Percentiles rank a stretch among this genome's conserved stretches.
These are phyloP conservation scores for Euura saliciscinereae DNA, from an alignment of 1,140 invertebrate species.

Conservation along the genomic window DNA sequence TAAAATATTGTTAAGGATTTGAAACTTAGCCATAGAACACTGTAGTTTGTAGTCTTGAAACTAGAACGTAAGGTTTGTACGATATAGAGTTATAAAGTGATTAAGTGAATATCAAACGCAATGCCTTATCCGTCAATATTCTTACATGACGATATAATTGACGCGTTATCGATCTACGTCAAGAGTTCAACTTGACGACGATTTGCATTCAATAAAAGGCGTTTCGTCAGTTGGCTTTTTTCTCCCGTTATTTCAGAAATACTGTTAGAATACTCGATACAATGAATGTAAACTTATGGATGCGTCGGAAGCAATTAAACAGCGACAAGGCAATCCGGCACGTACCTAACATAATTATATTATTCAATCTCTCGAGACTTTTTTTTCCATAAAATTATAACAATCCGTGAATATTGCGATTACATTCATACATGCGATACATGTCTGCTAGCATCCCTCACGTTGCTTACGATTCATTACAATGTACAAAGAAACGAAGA, in stretches of 20 bases:
- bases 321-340: no score
- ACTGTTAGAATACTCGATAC: not conserved
- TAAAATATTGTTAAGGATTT: not conserved
- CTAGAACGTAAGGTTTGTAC: conserved; percentile 1
- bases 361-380: no score
- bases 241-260: not conserved
- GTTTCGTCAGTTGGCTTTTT: not conserved
- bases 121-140: conserved; percentile 44
- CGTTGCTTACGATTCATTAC: no score
- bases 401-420: no score
- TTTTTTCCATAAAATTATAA: no score
- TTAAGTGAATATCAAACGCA: conserved; percentile 41
- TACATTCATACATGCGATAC: no score
- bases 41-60: conserved; percentile 6
- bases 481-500: not conserved
- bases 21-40: not conserved
- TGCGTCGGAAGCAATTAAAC: not conserved
- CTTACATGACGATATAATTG: not conserved
- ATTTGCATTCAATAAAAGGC: not conserved
- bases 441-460: no score
- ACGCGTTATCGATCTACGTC: not conserved
- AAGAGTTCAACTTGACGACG: not conserved
- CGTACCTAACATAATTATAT: no score
- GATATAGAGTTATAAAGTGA: conserved; percentile 1
- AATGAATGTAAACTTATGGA: not conserved